phyloP scores from a whole-genome alignment of 2,888 invertebrate genomes.

The Limnephilus marmoratus region DNA sequence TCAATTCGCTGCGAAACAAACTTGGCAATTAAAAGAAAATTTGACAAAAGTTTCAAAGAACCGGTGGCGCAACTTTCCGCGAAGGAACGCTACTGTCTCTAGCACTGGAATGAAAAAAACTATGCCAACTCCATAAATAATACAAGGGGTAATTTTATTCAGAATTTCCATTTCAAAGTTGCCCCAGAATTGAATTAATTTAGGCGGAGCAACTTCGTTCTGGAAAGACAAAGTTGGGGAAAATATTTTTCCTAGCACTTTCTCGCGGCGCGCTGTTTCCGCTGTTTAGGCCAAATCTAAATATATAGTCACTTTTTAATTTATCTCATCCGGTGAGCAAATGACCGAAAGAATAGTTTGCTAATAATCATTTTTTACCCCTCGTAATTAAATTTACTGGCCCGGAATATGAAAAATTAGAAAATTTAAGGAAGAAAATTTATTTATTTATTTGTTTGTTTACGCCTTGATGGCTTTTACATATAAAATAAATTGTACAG shows the following conservation, averaged over 20 bases:
- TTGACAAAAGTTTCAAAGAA: constrained; percentile 39
- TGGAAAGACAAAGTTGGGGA: constrained; percentile 53
- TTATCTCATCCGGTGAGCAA: constrained; percentile 24
- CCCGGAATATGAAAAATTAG: background rate
- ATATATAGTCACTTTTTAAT: constrained; percentile 16
- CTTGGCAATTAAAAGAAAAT: constrained; percentile 46
- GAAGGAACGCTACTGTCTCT: background rate
- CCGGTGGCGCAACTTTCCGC: background rate
- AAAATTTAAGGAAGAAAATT: too few species aligned
- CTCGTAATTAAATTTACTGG: background rate
- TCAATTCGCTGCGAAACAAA: constrained; percentile 42
- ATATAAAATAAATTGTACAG: too few species aligned
- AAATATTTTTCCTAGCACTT: constrained; percentile 61
- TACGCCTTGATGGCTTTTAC: too few species aligned
- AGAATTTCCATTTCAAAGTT: constrained; percentile 60
- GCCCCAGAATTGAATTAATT: constrained; percentile 61
- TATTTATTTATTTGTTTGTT: too few species aligned
- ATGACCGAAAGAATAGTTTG: constrained; percentile 4
- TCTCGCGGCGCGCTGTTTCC: constrained; percentile 34
- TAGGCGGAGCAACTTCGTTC: constrained; percentile 41
- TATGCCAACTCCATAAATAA: constrained; percentile 45
- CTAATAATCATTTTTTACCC: background rate
- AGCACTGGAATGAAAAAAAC: constrained; percentile 34
- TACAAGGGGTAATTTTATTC: constrained; percentile 45
- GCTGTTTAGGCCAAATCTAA: constrained; percentile 42